A percentile compares a stretch with the other conserved stretches of the same genome.
Conservation (phyloP, 2,113 vertebrate genomes). For the Indicator indicator region DNA sequence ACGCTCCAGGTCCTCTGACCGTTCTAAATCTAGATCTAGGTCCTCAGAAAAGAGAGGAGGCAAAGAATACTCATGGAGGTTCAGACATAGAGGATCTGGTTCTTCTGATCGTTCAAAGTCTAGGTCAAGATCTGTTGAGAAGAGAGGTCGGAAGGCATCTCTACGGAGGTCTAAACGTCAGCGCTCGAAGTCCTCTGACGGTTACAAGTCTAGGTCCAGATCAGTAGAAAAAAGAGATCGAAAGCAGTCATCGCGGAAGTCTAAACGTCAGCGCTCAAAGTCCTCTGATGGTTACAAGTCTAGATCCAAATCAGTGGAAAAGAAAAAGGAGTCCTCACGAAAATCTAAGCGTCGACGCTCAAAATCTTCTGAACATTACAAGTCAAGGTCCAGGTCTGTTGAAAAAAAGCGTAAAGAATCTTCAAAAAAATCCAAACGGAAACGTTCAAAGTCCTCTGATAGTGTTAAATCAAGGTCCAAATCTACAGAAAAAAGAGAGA, state of each 20-base stretch:
- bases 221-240: conserved; percentile 73
- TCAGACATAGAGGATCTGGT: conserved; percentile 66
- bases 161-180: conserved; percentile 74
- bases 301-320: conserved; percentile 78
- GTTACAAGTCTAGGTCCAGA: conserved; percentile 78
- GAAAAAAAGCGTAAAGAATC: conserved; percentile 69
- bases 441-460: conserved; percentile 78
- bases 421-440: conserved; percentile 76
- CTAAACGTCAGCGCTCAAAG: conserved; percentile 77
- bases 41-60: conserved; percentile 54
- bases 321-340: conserved; percentile 77
- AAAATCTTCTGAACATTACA: conserved; percentile 76
- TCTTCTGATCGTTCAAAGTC: conserved; percentile 57
- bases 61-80: conserved; percentile 74
- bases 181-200: conserved; percentile 76
- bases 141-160: conserved; percentile 56
- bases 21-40: conserved; percentile 64
- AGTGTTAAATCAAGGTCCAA: conserved; percentile 86
- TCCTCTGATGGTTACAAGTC: conserved; percentile 79
- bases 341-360: conserved; percentile 80
- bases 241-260: conserved; percentile 71
- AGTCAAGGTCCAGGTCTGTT: conserved; percentile 61
- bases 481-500: conserved; percentile 81
- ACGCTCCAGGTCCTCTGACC: conserved; percentile 76
- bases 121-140: conserved; percentile 58